These are phyloP conservation scores for Thereuonema tuberculata DNA, from an alignment of 1,140 invertebrate genomes.

Conservation along the genomic window DNA sequence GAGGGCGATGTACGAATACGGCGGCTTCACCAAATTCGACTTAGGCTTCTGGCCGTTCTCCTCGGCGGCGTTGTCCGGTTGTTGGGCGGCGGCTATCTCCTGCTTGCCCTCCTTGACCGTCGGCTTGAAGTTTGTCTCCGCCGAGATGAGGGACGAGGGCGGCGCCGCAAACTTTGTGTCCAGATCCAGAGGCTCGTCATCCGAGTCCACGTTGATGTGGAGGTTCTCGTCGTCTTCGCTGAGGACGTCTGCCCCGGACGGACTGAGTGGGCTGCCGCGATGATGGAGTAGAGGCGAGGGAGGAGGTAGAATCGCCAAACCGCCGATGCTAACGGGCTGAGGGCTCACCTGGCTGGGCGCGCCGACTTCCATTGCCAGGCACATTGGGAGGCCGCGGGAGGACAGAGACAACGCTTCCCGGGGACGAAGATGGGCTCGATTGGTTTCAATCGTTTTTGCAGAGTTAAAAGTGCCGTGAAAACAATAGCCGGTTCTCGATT, in stretches of 20 bases:
- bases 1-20: constrained; percentile 93
- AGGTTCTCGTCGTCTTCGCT: constrained; percentile 6
- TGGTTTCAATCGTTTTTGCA: too few relatives aligned
- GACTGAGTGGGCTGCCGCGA: too few relatives aligned
- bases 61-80: constrained; percentile 11
- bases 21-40: constrained; percentile 65
- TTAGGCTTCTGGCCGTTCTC: constrained; percentile 19
- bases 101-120: constrained; percentile 13
- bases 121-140: background rate
- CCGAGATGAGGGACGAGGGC: constrained; percentile 1
- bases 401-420: too few relatives aligned
- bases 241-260: background rate
- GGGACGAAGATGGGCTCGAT: too few relatives aligned
- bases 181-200: background rate
- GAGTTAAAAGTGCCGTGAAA: too few relatives aligned
- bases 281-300: too few relatives aligned
- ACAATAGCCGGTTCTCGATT: too few relatives aligned
- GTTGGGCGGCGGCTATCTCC: background rate
- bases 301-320: too few relatives aligned
- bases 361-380: too few relatives aligned
- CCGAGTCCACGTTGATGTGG: constrained; percentile 6
- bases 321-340: too few relatives aligned
- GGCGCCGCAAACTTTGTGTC: background rate
- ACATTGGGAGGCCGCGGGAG: too few relatives aligned
- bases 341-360: too few relatives aligned